Evolutionary conservation across 2,888 invertebrate genomes (phyloP), one percentile per base, ranked within the genome.

Genomic region (Acleris emargana): DNA sequence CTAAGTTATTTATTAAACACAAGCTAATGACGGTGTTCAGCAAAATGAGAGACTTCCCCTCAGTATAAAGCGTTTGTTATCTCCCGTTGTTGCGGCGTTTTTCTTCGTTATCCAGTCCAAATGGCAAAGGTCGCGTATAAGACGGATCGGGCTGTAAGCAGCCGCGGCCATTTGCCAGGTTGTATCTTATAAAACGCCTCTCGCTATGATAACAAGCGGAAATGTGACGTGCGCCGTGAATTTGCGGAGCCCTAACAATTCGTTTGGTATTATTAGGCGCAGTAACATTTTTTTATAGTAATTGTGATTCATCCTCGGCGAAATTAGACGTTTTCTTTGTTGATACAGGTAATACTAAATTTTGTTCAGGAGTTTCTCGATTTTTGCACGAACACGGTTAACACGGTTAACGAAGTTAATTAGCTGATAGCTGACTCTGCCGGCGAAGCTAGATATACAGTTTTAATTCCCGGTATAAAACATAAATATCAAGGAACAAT

Each of bases 81-180:
- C 45, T 53, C 13, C 42, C 51, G 66, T 66, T 66, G 57, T 68
- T 62, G 58, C 22, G 60, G 53, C 66, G 64, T 69, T 71, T 72
- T 68, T 70, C 68, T 68, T 66, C 64, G 64, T 59, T 59, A 68
- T 59, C 69, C 62, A 47, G 51, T 50, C 63, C 47, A 74, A 79
- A 80, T 77, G 79, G 72, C 79, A 75, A 67, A 76, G 81, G 78
- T 79, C 76, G 63, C 45, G 58, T 60, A 22, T 61, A 63, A 63
- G 64, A 68, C 68, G 68, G 69, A 69, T 54, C 69, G 71, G 68
- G 59, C 69, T 73, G 70, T 71, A 71, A 75, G 72, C 68, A 72
- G 68, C 62, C 52, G 62, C 64, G 49, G 47, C 68, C 70, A 69
- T 73, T 75, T 73, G 68, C 52, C 38, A 42, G 52, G 58, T 59